phyloP scores from a whole-genome alignment of 2,888 invertebrate species.

The Clunio marinus region DNA sequence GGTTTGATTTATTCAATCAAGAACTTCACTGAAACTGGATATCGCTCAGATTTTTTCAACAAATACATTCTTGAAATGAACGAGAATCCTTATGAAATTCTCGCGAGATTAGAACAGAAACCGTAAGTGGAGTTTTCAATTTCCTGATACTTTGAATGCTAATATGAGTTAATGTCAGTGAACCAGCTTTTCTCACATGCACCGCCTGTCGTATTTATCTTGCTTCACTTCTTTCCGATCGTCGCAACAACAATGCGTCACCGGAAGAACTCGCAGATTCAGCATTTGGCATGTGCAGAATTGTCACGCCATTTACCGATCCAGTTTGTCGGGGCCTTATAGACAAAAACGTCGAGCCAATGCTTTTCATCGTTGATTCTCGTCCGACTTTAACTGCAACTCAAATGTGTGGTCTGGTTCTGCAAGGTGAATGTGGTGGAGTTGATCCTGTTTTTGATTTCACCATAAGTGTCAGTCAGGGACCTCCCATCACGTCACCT shows the following conservation, averaged over 20 bases:
- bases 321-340: neutral
- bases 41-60: conserved; percentile 1
- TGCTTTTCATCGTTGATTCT: conserved; percentile 57
- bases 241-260: neutral
- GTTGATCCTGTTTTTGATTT: conserved; percentile 45
- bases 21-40: neutral
- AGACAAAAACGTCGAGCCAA: neutral
- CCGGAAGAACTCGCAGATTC: neutral
- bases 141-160: neutral
- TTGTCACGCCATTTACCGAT: neutral
- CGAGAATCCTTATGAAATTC: neutral
- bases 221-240: neutral
- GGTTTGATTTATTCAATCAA: neutral
- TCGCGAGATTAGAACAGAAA: neutral
- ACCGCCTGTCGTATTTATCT: neutral
- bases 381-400: conserved; percentile 54
- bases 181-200: neutral
- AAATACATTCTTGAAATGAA: neutral
- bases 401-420: conserved; percentile 48
- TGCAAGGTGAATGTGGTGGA: conserved; percentile 46
- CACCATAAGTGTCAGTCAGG: conserved; percentile 43
- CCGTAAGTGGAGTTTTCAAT: neutral
- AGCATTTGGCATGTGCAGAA: neutral
- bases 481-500: conserved; percentile 41
- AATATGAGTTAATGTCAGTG: neutral